Percentiles rank a stretch among this genome's conserved stretches.
Conservation (phyloP, 2,113 vertebrate species). For the Carettochelys insculpta region DNA sequence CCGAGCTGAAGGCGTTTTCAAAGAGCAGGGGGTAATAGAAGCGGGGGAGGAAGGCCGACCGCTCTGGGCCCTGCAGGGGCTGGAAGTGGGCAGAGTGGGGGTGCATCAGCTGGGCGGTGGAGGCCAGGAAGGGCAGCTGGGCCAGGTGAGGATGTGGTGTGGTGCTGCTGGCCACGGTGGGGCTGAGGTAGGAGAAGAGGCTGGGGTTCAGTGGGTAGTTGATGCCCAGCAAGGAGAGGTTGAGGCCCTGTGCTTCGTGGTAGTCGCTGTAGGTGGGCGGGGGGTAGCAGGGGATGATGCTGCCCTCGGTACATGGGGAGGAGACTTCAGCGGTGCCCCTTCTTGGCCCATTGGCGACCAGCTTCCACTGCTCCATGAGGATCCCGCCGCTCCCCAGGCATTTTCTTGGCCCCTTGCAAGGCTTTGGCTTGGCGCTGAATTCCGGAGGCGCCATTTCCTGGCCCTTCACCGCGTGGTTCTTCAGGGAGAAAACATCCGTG, state of each 20-base stretch:
- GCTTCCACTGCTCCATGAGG: slow-evolving; percentile 87
- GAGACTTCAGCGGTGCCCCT: slow-evolving; percentile 72
- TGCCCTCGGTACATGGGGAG: slow-evolving; percentile 60
- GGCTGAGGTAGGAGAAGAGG: slow-evolving; percentile 92
- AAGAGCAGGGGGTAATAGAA: slow-evolving; percentile 95
- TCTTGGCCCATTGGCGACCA: slow-evolving; percentile 76
- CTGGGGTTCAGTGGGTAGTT: slow-evolving; percentile 88
- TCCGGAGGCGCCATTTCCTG: slow-evolving; percentile 67
- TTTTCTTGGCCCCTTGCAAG: slow-evolving; percentile 82
- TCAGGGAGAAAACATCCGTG: slow-evolving; percentile 84
- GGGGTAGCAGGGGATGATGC: slow-evolving; percentile 87
- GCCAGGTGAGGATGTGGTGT: slow-evolving; percentile 78
- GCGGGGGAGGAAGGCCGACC: slow-evolving; percentile 79
- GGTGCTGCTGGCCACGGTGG: slow-evolving; percentile 75
- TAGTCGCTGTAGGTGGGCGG: slow-evolving; percentile 84
- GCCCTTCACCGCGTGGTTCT: slow-evolving; percentile 77
- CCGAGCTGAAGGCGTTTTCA: slow-evolving; percentile 80
- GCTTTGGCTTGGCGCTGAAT: slow-evolving; percentile 83
- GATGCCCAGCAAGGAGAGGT: slow-evolving; percentile 90
- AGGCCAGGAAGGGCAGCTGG: slow-evolving; percentile 90
- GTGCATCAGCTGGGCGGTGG: slow-evolving; percentile 85
- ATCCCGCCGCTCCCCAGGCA: slow-evolving; percentile 75
- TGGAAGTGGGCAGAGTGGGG: slow-evolving; percentile 76
- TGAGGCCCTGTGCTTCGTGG: slow-evolving; percentile 86
- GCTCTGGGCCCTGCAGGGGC: slow-evolving; percentile 75